Evolutionary conservation across 1,140 invertebrate species (phyloP).

Genomic region (Spodoptera litura): DNA sequence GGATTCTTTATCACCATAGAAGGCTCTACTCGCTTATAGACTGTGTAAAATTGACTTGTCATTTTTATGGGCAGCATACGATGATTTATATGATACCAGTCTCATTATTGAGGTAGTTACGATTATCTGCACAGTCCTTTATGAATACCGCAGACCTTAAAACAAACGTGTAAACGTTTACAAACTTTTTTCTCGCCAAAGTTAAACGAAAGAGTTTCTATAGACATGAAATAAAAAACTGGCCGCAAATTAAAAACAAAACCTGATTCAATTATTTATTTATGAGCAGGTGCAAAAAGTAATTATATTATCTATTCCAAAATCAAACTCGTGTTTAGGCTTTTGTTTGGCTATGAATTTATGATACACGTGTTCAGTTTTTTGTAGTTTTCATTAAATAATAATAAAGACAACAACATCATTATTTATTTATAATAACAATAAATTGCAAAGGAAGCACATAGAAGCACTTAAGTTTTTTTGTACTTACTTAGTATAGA

Average conservation of each 20-base stretch:
- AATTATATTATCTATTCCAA: too few relatives aligned
- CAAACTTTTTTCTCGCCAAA: too few relatives aligned
- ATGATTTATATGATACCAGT: constrained; percentile 33
- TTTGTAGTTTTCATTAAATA: background rate
- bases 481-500: background rate
- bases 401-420: background rate
- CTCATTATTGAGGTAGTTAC: constrained; percentile 1
- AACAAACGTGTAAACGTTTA: too few relatives aligned
- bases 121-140: constrained; percentile 21
- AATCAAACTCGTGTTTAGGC: too few relatives aligned
- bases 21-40: constrained; percentile 17
- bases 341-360: background rate
- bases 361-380: background rate
- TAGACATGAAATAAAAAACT: too few relatives aligned
- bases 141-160: background rate
- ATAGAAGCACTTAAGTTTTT: background rate
- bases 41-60: constrained; percentile 19
- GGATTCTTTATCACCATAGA: constrained; percentile 42
- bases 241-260: too few relatives aligned
- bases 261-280: too few relatives aligned
- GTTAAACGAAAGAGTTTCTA: too few relatives aligned
- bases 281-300: too few relatives aligned
- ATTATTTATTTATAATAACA: background rate
- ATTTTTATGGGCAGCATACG: constrained; percentile 27
- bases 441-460: background rate